A percentile compares a stretch with the other conserved stretches of the same genome.
phyloP scores from a whole-genome alignment of 1,140 invertebrate genomes.

The Metopolophium dirhodum region DNA sequence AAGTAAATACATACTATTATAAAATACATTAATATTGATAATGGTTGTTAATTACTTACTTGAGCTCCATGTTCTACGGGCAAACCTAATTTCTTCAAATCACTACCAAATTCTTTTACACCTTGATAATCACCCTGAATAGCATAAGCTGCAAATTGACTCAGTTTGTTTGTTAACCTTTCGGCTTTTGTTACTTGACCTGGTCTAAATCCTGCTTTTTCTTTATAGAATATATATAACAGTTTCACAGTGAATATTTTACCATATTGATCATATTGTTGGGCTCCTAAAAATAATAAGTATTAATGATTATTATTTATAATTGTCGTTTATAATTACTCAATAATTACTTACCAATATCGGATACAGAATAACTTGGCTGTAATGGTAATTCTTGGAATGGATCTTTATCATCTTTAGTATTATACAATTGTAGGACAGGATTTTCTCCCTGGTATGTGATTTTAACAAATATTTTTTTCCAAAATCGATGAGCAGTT shows the following conservation, averaged over 20 bases:
- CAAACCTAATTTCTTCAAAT: slow-evolving; percentile 89
- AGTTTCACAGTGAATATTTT: slow-evolving; percentile 99
- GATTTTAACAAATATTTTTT: slow-evolving; percentile 90
- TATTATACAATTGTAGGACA: slow-evolving; percentile 85
- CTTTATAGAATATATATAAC: slow-evolving; percentile 98
- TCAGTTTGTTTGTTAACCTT: slow-evolving; percentile 86
- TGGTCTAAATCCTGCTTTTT: slow-evolving; percentile 93
- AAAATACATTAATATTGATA: background rate
- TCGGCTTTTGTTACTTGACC: slow-evolving; percentile 95
- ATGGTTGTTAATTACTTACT: slow-evolving; percentile 63
- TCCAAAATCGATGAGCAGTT: slow-evolving; percentile 97
- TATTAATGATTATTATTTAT: background rate
- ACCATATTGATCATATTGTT: slow-evolving; percentile 97
- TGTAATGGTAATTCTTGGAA: slow-evolving; percentile 93
- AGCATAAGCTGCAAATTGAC: slow-evolving; percentile 93
- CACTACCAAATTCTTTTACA: slow-evolving; percentile 90
- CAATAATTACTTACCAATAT: slow-evolving; percentile 68
- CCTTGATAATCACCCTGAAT: slow-evolving; percentile 92
- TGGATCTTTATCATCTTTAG: slow-evolving; percentile 84
- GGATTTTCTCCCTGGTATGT: slow-evolving; percentile 81
- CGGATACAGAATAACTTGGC: slow-evolving; percentile 90
- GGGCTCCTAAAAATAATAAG: slow-evolving; percentile 70
- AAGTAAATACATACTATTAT: background rate
- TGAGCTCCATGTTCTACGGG: slow-evolving; percentile 97
- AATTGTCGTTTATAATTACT: background rate